Percentiles rank a stretch among this genome's conserved stretches.
Conservation (phyloP, 1,140 invertebrate species). For the Gryllus bimaculatus region DNA sequence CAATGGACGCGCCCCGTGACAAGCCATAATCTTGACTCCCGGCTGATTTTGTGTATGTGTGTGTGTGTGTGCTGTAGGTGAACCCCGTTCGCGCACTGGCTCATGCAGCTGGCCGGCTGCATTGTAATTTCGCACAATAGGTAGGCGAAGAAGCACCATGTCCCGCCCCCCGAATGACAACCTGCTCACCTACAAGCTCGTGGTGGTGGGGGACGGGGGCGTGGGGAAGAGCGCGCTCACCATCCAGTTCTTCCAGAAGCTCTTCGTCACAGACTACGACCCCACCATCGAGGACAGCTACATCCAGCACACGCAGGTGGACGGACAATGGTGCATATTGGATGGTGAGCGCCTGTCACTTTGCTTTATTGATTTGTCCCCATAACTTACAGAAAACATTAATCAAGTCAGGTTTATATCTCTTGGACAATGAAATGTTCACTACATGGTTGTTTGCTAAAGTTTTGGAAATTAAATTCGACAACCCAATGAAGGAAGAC, state of each 20-base stretch:
- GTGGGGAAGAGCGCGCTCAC: slow-evolving; percentile 87
- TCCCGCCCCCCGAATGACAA: slow-evolving; percentile 70
- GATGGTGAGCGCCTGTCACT: slow-evolving; percentile 56
- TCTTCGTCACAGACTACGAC: slow-evolving; percentile 84
- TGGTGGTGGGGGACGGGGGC: slow-evolving; percentile 82
- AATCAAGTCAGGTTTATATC: too few species aligned
- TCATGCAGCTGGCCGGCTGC: slow-evolving; percentile 15
- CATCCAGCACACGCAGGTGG: slow-evolving; percentile 84
- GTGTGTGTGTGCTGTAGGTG: too few species aligned
- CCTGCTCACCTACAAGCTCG: slow-evolving; percentile 74
- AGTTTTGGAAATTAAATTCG: too few species aligned
- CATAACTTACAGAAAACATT: too few species aligned
- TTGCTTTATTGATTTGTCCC: too few species aligned
- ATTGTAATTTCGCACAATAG: slow-evolving; percentile 16
- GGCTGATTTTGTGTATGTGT: too few species aligned
- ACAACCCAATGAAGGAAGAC: too few species aligned
- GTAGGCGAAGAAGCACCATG: slow-evolving; percentile 30
- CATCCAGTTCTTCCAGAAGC: slow-evolving; percentile 80
- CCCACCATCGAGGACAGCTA: slow-evolving; percentile 87
- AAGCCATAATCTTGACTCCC: too few species aligned
- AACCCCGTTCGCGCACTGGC: background rate
- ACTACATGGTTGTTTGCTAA: too few species aligned
- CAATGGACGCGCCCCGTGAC: too few species aligned
- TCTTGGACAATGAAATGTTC: too few species aligned
- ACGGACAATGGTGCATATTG: slow-evolving; percentile 82